Evolutionary conservation across 2,888 invertebrate genomes (phyloP), one percentile per base, ranked within the genome.

Genomic region (Itoplectis maculator): DNA sequence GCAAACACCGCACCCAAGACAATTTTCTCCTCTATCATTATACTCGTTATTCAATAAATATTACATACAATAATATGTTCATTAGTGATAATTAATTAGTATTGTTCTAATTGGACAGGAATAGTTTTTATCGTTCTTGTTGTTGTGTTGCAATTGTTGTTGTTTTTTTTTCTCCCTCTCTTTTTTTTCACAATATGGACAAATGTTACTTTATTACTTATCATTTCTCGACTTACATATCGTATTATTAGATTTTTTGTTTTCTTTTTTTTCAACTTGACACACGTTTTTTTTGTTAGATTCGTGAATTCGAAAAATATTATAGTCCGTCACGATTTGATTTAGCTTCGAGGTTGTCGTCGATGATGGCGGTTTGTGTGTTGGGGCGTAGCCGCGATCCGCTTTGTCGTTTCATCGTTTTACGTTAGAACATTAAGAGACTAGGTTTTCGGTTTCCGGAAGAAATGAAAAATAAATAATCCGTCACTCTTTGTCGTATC

Each of bases 31-130:
- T 51, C 42, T 51, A 86, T 88, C 87, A 87, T 79, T 82, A 87
- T 87, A 88, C 15, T 56, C 29, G 89, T 87, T 88, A 89, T 86
- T 89, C 89, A 90, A 91, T 90, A 91, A 91, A 91, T 90, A 89
- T 90, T 90, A 91, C 89, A 88, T 89, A 89, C 86, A 89, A 86
- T 88, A 88, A 87, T 88, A 80, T 86, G 86, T 86, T 89, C 85
- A 86, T 90, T 88, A 89, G 86, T 86, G 85, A 88, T 91, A 89
- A 87, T 88, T 80, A 81, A 61, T 88, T 88, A 88, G 89, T 91
- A 91, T 91, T 91, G 91, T 91, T 92, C 90, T 91, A 91, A 90
- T 90, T 91, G 91, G 92, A 91, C 92, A 91, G 91, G 90, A 91
- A 89, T 90, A 88, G 88, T 87, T 88, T n/a, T 88, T 87, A 29